Evolutionary conservation across 1,140 invertebrate species (phyloP).

Genomic region (Microplitis demolitor): DNA sequence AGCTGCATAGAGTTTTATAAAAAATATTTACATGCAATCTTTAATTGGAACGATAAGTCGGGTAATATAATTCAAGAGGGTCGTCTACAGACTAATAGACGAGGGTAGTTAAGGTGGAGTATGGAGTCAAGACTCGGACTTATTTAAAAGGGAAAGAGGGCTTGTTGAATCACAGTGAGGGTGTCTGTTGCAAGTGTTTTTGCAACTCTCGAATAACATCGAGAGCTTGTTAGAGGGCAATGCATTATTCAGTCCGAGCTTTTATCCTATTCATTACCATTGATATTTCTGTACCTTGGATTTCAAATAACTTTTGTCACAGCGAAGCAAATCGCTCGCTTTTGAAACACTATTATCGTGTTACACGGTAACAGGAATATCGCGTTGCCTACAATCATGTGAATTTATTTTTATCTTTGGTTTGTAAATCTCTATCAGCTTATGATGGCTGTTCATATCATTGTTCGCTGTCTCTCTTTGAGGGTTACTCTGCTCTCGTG

Average conservation of each 20-base stretch:
- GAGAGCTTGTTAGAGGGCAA: constrained; percentile 16
- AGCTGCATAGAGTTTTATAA: background rate
- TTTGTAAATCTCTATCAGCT: background rate
- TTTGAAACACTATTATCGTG: constrained; percentile 10
- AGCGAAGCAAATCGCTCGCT: background rate
- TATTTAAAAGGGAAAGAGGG: constrained; percentile 12
- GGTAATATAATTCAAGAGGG: constrained; percentile 1
- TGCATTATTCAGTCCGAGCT: constrained; percentile 25
- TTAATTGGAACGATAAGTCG: background rate
- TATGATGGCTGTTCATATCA: background rate
- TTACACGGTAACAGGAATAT: background rate
- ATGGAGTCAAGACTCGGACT: background rate
- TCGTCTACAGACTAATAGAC: background rate
- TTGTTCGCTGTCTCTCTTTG: background rate
- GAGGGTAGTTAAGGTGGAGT: no score
- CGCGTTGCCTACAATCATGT: background rate
- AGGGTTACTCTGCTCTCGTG: no score
- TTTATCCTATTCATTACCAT: constrained; percentile 25
- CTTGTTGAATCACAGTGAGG: background rate
- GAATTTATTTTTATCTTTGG: background rate
- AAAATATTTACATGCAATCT: background rate
- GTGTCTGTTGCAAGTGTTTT: constrained; percentile 19
- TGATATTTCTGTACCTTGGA: constrained; percentile 17
- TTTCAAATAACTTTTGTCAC: constrained; percentile 16
- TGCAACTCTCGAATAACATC: constrained; percentile 8